Conservation (phyloP, 2,888 invertebrate genomes). For the Stenodera caucasica region DNA sequence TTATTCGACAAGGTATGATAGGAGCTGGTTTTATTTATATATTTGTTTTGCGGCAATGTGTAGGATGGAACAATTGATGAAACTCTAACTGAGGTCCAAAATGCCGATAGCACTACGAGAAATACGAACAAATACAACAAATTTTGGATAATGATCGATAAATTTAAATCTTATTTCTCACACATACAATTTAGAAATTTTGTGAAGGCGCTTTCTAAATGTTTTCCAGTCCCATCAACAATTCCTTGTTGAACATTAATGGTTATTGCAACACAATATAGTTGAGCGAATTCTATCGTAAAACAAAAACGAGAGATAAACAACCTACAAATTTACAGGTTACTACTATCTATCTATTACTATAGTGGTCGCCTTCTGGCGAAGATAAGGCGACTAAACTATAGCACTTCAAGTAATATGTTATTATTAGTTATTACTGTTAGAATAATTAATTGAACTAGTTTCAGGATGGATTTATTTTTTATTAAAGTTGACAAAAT, state of each 20-base stretch:
- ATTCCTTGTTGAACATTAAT: slow-evolving; percentile 31
- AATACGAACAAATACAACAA: neutral
- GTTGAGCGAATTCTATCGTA: slow-evolving; percentile 27
- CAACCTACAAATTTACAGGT: slow-evolving; percentile 33
- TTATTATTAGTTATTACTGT: slow-evolving; percentile 12
- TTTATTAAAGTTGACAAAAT: too few relatives aligned
- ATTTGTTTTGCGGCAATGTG: slow-evolving; percentile 9
- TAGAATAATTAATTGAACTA: slow-evolving; percentile 15
- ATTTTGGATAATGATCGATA: neutral
- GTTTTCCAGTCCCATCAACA: slow-evolving; percentile 23
- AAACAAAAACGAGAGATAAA: slow-evolving; percentile 26
- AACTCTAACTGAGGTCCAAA: neutral
- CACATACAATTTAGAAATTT: too few relatives aligned
- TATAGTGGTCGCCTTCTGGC: slow-evolving; percentile 22
- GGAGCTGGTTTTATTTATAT: slow-evolving; percentile 12
- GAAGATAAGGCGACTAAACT: slow-evolving; percentile 20
- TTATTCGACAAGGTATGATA: slow-evolving; percentile 30
- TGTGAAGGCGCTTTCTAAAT: too few relatives aligned
- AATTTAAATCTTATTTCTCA: neutral
- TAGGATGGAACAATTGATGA: neutral
- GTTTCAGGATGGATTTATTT: neutral
- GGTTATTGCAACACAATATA: slow-evolving; percentile 18
- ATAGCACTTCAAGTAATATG: slow-evolving; percentile 21
- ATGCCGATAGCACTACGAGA: neutral
- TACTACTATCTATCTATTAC: slow-evolving; percentile 16